Evolutionary conservation across 2,797 vertebrate species (phyloP), one percentile per base, ranked within the genome.

Genomic region (Acropternis orthonyx): DNA sequence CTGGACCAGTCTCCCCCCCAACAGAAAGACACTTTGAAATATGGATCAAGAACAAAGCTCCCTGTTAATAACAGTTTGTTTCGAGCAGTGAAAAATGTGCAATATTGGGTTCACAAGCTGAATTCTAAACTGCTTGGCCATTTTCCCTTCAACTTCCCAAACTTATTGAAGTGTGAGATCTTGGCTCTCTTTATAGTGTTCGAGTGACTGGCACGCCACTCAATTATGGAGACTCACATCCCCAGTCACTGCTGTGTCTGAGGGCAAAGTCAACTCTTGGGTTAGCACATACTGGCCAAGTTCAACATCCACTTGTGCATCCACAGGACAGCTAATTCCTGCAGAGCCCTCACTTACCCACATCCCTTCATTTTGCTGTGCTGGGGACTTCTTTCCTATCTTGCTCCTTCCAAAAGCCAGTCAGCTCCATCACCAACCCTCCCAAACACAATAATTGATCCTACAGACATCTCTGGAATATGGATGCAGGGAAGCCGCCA

Each of bases 21-120:
- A 62, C 49, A 75, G 66, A 62, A 73, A 46, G 54, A 12, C 62
- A 76, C n/a, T 84, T 93, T 92, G 72, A 95, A 94, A 88, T 15
- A 7, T 81, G 76, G 83, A 89, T 65, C 62, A 83, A 90, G 94
- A 97, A 89, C 95, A 95, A 97, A 95, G 91, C 28, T 5, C 58
- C 23, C 41, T 67, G 62, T 80, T 94, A 95, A 73, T 88, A 89
- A 62, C 59, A 85, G 69, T 51, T 85, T 68, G 67, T 81, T 91
- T 91, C 0, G 0, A 48, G 61, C 43, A 2, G 59, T 84, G 84
- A 89, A 93, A 92, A 84, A 59, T 34, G 7, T 58, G 79, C 63
- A 81, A 77, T 91, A 78, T 61, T 44, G 55, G 79, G 39, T 37
- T 92, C 84, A 69, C 78, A 77, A 96, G 28, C 89, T 96, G 96